Evolutionary conservation across 2,797 vertebrate species (phyloP).

Genomic region (Otolemur crassicaudatus): DNA sequence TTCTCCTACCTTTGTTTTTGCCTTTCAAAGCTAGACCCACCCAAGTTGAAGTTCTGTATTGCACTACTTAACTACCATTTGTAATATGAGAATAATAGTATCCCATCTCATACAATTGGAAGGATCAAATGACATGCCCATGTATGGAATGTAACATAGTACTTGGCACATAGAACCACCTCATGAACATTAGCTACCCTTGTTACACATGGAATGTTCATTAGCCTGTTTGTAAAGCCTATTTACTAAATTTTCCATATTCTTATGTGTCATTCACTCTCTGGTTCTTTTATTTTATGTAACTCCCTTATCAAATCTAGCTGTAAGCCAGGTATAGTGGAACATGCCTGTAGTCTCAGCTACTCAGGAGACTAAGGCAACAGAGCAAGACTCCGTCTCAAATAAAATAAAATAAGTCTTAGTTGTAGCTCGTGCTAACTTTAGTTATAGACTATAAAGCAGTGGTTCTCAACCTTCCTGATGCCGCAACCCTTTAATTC

Average conservation of each 20-base stretch:
- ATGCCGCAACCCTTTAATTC: too few species aligned
- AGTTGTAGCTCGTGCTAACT: not conserved
- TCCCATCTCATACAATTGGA: not conserved
- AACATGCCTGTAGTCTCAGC: not conserved
- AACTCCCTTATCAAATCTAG: not conserved
- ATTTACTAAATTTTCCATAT: not conserved
- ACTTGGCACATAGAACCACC: not conserved
- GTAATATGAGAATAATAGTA: not conserved
- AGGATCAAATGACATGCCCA: not conserved
- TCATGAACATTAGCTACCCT: not conserved
- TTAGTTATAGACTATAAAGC: not conserved
- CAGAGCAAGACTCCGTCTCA: not conserved
- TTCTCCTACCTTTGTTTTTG: not conserved
- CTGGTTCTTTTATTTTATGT: not conserved
- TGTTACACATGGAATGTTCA: not conserved
- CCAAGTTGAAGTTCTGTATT: not conserved
- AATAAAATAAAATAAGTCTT: not conserved
- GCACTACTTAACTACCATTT: not conserved
- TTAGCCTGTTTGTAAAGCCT: not conserved
- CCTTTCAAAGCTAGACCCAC: not conserved
- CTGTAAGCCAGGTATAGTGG: not conserved
- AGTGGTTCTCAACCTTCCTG: too few species aligned
- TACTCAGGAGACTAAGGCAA: not conserved
- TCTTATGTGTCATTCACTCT: not conserved
- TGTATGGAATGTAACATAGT: not conserved